Evolutionary conservation across 2,113 vertebrate genomes (phyloP), one percentile per base, ranked within the genome.

Genomic region (Crypturellus undulatus): DNA sequence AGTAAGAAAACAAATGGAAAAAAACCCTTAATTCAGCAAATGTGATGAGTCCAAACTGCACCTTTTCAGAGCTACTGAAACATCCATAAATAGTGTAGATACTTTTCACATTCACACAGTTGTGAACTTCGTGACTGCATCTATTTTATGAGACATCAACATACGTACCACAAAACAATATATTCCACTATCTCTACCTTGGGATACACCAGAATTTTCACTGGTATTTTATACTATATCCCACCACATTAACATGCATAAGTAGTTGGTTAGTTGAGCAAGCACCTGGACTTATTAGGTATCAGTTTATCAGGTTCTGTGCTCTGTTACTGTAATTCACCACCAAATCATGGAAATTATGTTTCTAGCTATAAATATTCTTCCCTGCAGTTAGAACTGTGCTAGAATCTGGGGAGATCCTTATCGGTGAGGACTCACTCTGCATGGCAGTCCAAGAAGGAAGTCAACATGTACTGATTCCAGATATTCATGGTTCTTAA

Each of bases 11-110:
- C 51, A 28, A 65, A 7, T 10, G 75, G 56, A n/a, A 72, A 8
- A 84, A 76, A 91, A 69, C 4, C 47, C 12, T 43, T 28, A 9
- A 52, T 82, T 91, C 73, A 91, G 36, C 13, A 82, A 89, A 63
- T 32, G 8, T 18, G 58, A 8, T 24, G 10, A 85, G 6, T n/a
- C 10, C 26, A 82, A 70, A 68, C 73, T 58, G 15, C 14, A 52
- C 49, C 16, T 73, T 24, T 91, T 84, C 47, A 67, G 43, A 60
- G 21, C 7, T 82, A 28, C 26, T 65, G 18, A 81, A 84, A 67
- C 6, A 43, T 80, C 42, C 15, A 75, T 18, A 89, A 84, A 52
- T 21, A 5, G 9, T 65, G 18, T 13, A 58, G 52, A 47, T 11
- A 56, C 3, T 77, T 82, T 25, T 45, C 6, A 15, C 30, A 4